Evolutionary conservation across 2,797 vertebrate genomes (phyloP), one percentile per base, ranked within the genome.

Genomic region (Lagorchestes hirsutus): DNA sequence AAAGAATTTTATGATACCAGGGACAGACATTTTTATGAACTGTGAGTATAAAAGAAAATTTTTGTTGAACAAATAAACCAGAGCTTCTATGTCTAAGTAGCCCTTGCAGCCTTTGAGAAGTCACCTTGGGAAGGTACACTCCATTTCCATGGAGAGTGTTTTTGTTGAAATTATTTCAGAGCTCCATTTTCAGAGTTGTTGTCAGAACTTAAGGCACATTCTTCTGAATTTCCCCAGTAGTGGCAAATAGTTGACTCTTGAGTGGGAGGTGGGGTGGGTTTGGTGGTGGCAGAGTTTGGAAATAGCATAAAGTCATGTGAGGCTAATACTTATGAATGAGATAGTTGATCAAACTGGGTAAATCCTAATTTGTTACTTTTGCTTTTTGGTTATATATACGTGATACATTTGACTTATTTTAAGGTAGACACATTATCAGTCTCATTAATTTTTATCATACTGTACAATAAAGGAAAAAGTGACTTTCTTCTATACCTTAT

Each of bases 1-100:
- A 57, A 94, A 94, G 24, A 52, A 55, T 95, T 28, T 92, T 82
- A 54, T 12, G 67, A 34, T 59, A 92, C 90, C 87, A 54, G 24
- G 59, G 29, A 92, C 94, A 91, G 12, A 34, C 34, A 82, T 13
- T 94, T 94, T 94, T 96, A 28, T 96, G 93, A 90, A 34, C 22
- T 93, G 29, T 59, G 82, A 91, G 18, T 92, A 95, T 93, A 62
- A 94, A 95, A 90, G 22, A 46, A 27, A 46, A 24, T 74, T 40
- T 87, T 87, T 87, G 9, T 55, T 82, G 59, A 92, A 91, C 24
- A 87, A 87, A 87, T 46, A 12, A 27, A 50, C 74, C 34, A 95
- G 11, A 90, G 54, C 59, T 40, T 90, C 5, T 56, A 12, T n/a
- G 1, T 90, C 40, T 40, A 93, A 22, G 67, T 46, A 93, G 94